Base-by-base conservation (phyloP, 2,888 invertebrate species). In the Blera fallax region DNA sequence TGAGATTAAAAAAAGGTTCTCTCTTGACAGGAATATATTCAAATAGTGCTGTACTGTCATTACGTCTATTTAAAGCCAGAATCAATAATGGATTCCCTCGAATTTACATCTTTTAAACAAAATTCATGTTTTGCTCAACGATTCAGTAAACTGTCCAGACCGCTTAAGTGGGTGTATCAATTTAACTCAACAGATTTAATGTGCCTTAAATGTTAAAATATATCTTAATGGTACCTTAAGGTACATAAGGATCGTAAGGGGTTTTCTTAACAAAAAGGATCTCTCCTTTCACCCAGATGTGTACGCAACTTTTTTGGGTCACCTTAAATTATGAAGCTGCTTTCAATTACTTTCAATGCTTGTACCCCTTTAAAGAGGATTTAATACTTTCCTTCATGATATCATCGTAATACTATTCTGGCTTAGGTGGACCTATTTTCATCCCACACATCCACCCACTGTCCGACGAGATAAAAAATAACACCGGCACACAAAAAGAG, bases 381-480 rank as follows among this genome's bases (percentile, higher is more conserved):
- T 56, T 32, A 48, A 56, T 40, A 18, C 37, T 48, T 40, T 58
- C 65, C 32, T 34, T 56, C 40, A 67, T 67, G 65, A 76, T 43
- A 64, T 34, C 45, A 65, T 73, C 29, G 14, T 45, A 29, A 32
- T 34, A 18, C 48, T 4, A 21, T 56, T 34, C 27, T 50, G 40
- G 40, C 37, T 62, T 27, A 48, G 45, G 56, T 32, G 8, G 21
- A 16, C 54, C 52, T 70, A 52, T 54, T 69, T 52, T 34, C 16
- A 40, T 27, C 45, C 43, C 32, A 21, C 48, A 14, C 50, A 40
- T 29, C 21, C 52, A 14, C 45, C 34, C 29, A 29, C 16, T 18
- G 24, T 60, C 60, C 62, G 14, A 4, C 6, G n/a, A 45, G 60
- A 70, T 78, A 78, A 78, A 70, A n/a, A 78, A 78, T 62, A 78